Percentiles rank a stretch among this genome's conserved stretches.
phyloP scores from a whole-genome alignment of 2,797 vertebrate genomes.

The Epinephelus coioides region DNA sequence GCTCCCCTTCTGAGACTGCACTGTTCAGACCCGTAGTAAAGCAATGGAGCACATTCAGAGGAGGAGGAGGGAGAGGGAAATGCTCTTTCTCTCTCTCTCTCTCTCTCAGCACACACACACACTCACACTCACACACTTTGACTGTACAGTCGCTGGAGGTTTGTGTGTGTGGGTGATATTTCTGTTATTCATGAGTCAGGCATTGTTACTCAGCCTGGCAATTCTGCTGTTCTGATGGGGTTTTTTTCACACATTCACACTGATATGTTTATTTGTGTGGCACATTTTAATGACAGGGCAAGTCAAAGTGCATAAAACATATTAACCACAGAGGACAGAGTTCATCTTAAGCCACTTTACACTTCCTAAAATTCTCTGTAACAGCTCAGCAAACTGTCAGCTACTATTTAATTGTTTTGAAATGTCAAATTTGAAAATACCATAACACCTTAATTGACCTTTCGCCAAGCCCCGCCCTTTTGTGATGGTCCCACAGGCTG shows the following conservation, averaged over 20 bases:
- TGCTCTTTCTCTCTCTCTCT: neutral
- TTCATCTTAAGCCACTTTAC: neutral
- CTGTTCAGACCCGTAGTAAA: constrained; percentile 9
- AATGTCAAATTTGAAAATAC: too few relatives aligned
- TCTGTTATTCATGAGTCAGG: constrained; percentile 44
- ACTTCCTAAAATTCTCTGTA: too few relatives aligned
- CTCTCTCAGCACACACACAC: too few relatives aligned
- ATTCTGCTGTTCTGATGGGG: too few relatives aligned
- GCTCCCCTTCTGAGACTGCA: constrained; percentile 18
- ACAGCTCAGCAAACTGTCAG: too few relatives aligned
- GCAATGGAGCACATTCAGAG: constrained; percentile 11
- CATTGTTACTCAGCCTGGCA: neutral
- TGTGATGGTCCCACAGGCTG: too few relatives aligned
- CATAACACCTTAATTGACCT: too few relatives aligned
- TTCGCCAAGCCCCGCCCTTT: too few relatives aligned
- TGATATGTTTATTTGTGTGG: neutral
- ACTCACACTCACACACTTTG: too few relatives aligned
- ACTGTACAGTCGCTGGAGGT: constrained; percentile 4
- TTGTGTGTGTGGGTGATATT: constrained; percentile 35
- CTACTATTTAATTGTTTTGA: too few relatives aligned
- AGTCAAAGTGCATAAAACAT: neutral
- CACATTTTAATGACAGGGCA: neutral
- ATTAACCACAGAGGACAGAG: too few relatives aligned
- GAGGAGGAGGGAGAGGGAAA: constrained; percentile 13
- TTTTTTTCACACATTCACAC: too few relatives aligned